phyloP scores from a whole-genome alignment of 2,888 invertebrate species.

The Macroteleia sp. region DNA sequence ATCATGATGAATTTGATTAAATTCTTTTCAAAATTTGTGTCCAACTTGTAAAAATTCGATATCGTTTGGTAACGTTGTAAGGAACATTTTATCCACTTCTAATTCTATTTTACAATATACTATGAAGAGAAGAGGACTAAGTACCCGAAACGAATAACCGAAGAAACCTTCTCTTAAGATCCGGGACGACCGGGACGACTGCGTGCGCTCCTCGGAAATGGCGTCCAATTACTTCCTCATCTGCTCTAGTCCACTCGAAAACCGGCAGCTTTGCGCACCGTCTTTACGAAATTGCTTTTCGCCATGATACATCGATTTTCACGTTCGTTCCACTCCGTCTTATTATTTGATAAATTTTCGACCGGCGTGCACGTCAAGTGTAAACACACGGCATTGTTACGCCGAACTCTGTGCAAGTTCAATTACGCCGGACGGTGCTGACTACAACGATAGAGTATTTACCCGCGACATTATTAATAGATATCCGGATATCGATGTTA shows the following conservation, averaged over 20 bases:
- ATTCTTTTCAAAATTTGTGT: too few species aligned
- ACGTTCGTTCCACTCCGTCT: slow-evolving; percentile 19
- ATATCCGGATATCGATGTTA: slow-evolving; percentile 49
- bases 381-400: slow-evolving; percentile 45
- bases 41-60: background rate
- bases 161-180: too few species aligned
- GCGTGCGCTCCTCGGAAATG: slow-evolving; percentile 13
- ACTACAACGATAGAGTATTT: slow-evolving; percentile 12
- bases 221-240: slow-evolving; percentile 50
- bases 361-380: slow-evolving; percentile 33
- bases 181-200: too few species aligned
- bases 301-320: slow-evolving; percentile 47
- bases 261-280: slow-evolving; percentile 27
- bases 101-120: slow-evolving; percentile 29
- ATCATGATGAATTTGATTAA: too few species aligned
- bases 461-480: slow-evolving; percentile 57
- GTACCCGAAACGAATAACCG: too few species aligned
- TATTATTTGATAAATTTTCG: slow-evolving; percentile 47
- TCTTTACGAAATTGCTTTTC: slow-evolving; percentile 49
- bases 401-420: slow-evolving; percentile 46
- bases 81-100: slow-evolving; percentile 1
- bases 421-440: slow-evolving; percentile 43
- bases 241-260: slow-evolving; percentile 33
- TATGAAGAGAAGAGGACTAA: too few species aligned
- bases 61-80: background rate